phyloP scores from a whole-genome alignment of 2,113 vertebrate species.

The Lynx canadensis region DNA sequence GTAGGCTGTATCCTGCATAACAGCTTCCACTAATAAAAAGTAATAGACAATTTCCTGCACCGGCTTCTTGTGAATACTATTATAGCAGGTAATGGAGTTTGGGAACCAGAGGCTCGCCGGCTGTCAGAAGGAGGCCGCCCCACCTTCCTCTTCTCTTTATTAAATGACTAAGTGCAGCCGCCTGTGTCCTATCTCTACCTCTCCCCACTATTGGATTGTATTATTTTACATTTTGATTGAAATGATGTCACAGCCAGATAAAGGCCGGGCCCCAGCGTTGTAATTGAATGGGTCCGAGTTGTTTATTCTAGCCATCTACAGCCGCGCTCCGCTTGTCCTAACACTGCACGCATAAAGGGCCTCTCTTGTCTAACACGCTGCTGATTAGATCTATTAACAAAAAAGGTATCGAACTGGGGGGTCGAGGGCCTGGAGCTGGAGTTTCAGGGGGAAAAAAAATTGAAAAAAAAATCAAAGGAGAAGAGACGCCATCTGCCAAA shows the following conservation, averaged over 20 bases:
- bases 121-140: constrained; percentile 89
- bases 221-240: constrained; percentile 99
- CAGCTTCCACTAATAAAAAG: constrained; percentile 94
- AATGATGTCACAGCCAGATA: constrained; percentile 98
- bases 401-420: constrained; percentile 69
- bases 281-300: constrained; percentile 97
- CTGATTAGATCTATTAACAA: constrained; percentile 93
- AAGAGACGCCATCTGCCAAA: constrained; percentile 92
- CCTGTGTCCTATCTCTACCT: constrained; percentile 95
- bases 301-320: constrained; percentile 97
- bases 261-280: constrained; percentile 92
- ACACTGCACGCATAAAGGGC: constrained; percentile 96
- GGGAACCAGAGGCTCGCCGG: constrained; percentile 91
- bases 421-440: constrained; percentile 66
- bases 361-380: constrained; percentile 94
- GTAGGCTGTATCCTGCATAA: constrained; percentile 91
- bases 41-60: constrained; percentile 91
- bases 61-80: constrained; percentile 92
- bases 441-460: constrained; percentile 44
- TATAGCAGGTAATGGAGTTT: constrained; percentile 95
- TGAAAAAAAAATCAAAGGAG: constrained; percentile 57
- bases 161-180: constrained; percentile 96
- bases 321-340: constrained; percentile 93
- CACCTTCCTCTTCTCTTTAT: constrained; percentile 84
- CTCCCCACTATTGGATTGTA: constrained; percentile 96